Evolutionary conservation across 2,888 invertebrate species (phyloP), one percentile per base, ranked within the genome.

Genomic region (Smittia sp.): DNA sequence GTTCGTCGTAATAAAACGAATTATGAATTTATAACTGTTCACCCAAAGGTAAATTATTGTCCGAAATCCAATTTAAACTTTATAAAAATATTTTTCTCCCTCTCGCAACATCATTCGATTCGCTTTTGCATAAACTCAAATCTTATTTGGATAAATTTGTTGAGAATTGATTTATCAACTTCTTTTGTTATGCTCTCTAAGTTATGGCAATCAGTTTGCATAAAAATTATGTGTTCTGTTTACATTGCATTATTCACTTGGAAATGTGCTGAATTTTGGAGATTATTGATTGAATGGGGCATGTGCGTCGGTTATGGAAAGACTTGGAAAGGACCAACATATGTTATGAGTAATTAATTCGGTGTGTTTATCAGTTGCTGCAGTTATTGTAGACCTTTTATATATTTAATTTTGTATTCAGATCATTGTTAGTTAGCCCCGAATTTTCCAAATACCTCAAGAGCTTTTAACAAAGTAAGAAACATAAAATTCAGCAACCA

Each of bases 151-250:
- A 13, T 58, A 58, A 58, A 58, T 22, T 58, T 13, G 39, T 46
- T 52, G 69, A 70, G 32, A 70, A 70, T 70, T 70, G 69, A 70
- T 70, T 70, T 70, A 70, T 70, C 69, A 70, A 70, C 32, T 58
- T 11, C 58, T 58, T 70, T 70, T 70, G 54, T 70, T 70, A 67
- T 25, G 22, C 46, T n/a, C 68, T 58, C 22, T 9, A 22, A 58
- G 58, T 58, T 58, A 22, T 22, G 58, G 58, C 58, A 58, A 58
- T 58, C 58, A 58, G 58, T 58, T 58, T 58, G 58, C 18, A 58
- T 58, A 22, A 58, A 32, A 58, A 58, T 52, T 52, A 52, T 52
- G 9, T 52, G 18, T 58, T 58, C 6, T 58, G 58, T 58, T 58
- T 58, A 58, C 58, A 3, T 58, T 58, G 9, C 58, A 58, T 58